Evolutionary conservation across 2,888 invertebrate species (phyloP).

Genomic region (Hypolimnas misippus): DNA sequence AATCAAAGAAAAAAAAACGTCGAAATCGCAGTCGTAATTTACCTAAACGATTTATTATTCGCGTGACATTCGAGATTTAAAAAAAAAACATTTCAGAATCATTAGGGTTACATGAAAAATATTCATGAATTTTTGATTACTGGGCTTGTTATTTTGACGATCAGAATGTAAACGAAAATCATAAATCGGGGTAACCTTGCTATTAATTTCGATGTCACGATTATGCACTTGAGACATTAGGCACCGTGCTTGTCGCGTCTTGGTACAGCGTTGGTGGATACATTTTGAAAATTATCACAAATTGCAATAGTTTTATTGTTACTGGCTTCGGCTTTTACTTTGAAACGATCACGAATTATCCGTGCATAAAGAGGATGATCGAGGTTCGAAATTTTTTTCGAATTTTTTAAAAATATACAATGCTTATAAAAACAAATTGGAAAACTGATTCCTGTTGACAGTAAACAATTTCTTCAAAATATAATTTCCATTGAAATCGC

Average conservation of each 20-base stretch:
- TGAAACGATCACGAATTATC: background rate
- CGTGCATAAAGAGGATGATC: background rate
- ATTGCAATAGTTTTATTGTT: background rate
- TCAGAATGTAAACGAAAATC: slow-evolving; percentile 18
- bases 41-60: background rate
- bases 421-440: too few relatives aligned
- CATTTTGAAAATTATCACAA: slow-evolving; percentile 8
- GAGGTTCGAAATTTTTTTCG: too few relatives aligned
- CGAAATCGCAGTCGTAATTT: background rate
- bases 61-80: background rate
- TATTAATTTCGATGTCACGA: slow-evolving; percentile 21
- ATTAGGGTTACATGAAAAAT: background rate
- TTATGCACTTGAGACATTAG: slow-evolving; percentile 23
- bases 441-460: too few relatives aligned
- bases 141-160: slow-evolving; percentile 5
- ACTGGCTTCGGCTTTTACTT: background rate
- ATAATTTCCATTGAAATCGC: too few relatives aligned
- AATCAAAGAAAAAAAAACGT: background rate
- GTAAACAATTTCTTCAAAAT: too few relatives aligned
- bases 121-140: slow-evolving; percentile 12
- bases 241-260: slow-evolving; percentile 47
- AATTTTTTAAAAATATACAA: too few relatives aligned
- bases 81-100: background rate
- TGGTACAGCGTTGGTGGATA: slow-evolving; percentile 41
- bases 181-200: slow-evolving; percentile 25